Conservation (phyloP, 2,888 invertebrate genomes). For the Apamea monoglypha region DNA sequence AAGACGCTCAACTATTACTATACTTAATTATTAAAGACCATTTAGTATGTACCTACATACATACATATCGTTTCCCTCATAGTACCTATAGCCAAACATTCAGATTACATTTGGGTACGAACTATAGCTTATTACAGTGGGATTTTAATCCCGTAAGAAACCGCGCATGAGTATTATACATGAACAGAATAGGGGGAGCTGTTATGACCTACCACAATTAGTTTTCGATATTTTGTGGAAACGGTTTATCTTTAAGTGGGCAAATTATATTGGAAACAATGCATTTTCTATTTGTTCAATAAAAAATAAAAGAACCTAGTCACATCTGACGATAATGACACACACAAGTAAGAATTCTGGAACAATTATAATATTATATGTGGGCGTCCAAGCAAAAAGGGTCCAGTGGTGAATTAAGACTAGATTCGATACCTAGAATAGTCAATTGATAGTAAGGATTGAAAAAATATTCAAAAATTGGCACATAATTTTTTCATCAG, state of each 20-base stretch:
- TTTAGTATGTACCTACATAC: neutral
- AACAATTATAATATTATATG: neutral
- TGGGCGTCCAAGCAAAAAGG: no score
- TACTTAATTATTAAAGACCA: neutral
- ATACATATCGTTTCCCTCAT: neutral
- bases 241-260: neutral
- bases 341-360: neutral
- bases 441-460: no score
- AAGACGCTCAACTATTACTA: neutral
- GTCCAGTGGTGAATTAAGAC: no score
- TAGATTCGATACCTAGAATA: no score
- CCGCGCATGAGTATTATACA: constrained; percentile 38
- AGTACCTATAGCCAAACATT: constrained; percentile 2
- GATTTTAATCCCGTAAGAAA: constrained; percentile 46
- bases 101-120: constrained; percentile 23
- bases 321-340: neutral
- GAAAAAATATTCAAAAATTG: no score
- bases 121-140: constrained; percentile 46
- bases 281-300: neutral
- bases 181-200: constrained; percentile 19
- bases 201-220: constrained; percentile 18
- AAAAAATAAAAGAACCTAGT: neutral
- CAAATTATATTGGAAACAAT: neutral
- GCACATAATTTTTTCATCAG: no score
- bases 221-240: constrained; percentile 7